These are phyloP conservation scores for Nephrotoma flavescens DNA, from an alignment of 2,888 invertebrate species.

Conservation along the genomic window DNA sequence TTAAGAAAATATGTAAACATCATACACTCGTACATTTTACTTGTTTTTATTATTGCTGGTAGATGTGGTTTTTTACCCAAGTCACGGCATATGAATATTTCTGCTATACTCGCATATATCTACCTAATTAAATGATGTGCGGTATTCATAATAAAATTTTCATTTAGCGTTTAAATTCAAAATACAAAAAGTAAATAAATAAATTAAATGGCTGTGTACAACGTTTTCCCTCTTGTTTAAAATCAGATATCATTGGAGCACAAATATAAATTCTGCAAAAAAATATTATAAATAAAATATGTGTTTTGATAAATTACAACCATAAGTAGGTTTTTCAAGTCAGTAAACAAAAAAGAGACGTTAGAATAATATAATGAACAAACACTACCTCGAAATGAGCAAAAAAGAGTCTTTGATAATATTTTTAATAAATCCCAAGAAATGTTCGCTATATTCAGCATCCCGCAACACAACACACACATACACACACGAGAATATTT, in stretches of 20 bases:
- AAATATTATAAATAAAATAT: neutral
- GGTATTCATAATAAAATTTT: neutral
- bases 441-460: neutral
- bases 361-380: neutral
- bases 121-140: neutral
- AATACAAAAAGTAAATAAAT: neutral
- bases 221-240: no score
- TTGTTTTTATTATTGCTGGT: neutral
- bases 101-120: neutral
- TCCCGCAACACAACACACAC: no score
- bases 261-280: neutral
- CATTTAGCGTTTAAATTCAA: neutral
- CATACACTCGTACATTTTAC: neutral
- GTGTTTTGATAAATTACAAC: neutral
- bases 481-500: no score
- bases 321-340: neutral
- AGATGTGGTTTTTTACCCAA: neutral
- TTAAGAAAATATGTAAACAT: neutral
- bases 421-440: neutral
- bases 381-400: neutral
- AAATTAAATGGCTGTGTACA: neutral
- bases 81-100: neutral
- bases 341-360: neutral
- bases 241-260: neutral
- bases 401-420: neutral